Conservation (phyloP, 1,140 invertebrate species). For the Harpegnathos saltator region DNA sequence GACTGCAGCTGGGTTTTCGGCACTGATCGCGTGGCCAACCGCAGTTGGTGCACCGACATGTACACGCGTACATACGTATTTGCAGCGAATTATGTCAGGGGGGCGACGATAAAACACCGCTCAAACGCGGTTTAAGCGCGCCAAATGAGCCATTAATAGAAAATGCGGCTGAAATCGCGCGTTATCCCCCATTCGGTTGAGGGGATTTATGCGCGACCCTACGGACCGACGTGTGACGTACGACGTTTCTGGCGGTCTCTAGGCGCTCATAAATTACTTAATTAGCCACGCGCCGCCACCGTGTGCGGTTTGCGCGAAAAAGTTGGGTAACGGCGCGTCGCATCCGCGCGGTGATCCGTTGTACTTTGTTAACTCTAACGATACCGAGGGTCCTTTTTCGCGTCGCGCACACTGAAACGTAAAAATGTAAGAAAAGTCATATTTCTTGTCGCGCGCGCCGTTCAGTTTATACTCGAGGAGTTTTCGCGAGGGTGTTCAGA, state of each 20-base stretch:
- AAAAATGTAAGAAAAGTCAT: too few relatives aligned
- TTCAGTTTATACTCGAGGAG: not conserved
- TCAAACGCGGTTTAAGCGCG: slow-evolving; percentile 25
- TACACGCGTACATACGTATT: not conserved
- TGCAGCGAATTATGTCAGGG: slow-evolving; percentile 12
- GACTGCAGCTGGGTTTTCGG: slow-evolving; percentile 29
- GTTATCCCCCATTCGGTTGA: not conserved
- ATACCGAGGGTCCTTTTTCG: slow-evolving; percentile 8
- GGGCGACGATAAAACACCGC: slow-evolving; percentile 43
- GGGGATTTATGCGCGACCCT: slow-evolving; percentile 25
- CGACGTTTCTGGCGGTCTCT: slow-evolving; percentile 1
- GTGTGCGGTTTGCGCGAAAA: slow-evolving; percentile 21
- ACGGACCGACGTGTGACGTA: slow-evolving; percentile 7
- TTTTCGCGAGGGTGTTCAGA: not conserved
- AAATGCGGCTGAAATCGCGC: slow-evolving; percentile 23
- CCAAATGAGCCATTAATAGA: slow-evolving; percentile 57
- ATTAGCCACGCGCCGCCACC: slow-evolving; percentile 5
- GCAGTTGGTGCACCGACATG: slow-evolving; percentile 14
- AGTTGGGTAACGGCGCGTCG: slow-evolving; percentile 36
- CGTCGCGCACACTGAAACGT: not conserved
- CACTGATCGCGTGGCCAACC: not conserved
- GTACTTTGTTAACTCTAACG: slow-evolving; percentile 31
- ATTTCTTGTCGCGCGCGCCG: not conserved
- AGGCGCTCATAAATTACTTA: slow-evolving; percentile 40
- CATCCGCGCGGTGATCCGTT: slow-evolving; percentile 3